Base-by-base conservation (phyloP, 1,140 invertebrate species). In the Drosophila santomea region DNA sequence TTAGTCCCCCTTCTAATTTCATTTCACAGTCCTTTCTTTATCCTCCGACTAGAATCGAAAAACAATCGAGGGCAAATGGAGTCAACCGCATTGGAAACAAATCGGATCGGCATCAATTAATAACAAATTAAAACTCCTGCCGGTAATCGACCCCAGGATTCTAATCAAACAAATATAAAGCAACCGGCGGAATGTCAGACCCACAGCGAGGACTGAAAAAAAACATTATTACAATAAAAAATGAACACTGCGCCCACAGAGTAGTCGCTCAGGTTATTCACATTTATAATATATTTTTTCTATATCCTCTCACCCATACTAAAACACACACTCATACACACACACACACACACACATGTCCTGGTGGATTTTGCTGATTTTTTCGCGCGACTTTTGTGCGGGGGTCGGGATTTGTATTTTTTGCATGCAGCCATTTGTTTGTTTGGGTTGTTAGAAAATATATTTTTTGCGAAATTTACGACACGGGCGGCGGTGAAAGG, bases 381-480 rank as follows among this genome's bases (percentile, higher is more conserved):
- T 89, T 89, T 90, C 71, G 80, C 84, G 82, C 55, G 59, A 85
- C 82, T 86, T 85, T 85, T 77, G 66, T 78, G 56, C 20, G 76
- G 75, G 77, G 62, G 63, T 76, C 74, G 75, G 82, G 69, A 69
- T 79, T 86, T 86, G 73, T 80, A 80, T 72, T 79, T 82, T 88
- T 88, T 86, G 86, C 88, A 72, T 69, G 66, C 43, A 66, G 68
- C 69, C 64, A 67, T 89, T 89, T 89, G 82, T 86, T 86, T 86
- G 84, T 89, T 89, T 89, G 80, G 84, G 74, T 84, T 89, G 84
- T 88, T 89, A 89, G 84, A 89, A 89, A 90, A 90, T 89, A 84
- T 89, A 89, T 89, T 89, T 89, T 88, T 80, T 89, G 76, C 52
- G 79, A 79, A 88, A 80, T 86, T 85, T 80, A 66, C 77, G 66